Conservation (phyloP, 2,888 invertebrate genomes). For the Andrena trimmerana region DNA sequence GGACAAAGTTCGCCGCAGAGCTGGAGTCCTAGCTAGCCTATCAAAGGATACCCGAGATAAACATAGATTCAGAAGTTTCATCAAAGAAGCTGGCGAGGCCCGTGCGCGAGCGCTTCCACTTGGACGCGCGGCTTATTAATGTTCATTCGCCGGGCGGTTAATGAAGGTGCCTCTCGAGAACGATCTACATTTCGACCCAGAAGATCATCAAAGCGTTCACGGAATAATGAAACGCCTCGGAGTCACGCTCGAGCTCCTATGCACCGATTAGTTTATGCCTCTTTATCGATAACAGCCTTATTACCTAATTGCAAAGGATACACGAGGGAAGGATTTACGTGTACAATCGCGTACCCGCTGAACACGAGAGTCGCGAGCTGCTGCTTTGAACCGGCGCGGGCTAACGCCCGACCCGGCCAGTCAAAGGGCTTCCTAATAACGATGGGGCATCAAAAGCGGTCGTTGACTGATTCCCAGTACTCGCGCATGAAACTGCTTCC, state of each 20-base stretch:
- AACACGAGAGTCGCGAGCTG: background rate
- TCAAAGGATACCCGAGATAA: conserved; percentile 51
- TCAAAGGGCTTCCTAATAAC: conserved; percentile 28
- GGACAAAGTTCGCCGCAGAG: conserved; percentile 12
- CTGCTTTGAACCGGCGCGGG: background rate
- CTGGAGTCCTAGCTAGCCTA: conserved; percentile 36
- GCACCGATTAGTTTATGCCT: conserved; percentile 55
- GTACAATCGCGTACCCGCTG: background rate
- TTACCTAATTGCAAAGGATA: conserved; percentile 30
- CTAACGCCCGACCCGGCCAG: conserved; percentile 1
- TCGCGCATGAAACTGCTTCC: conserved; percentile 18
- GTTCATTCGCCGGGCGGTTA: conserved; percentile 71
- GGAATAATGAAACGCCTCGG: conserved; percentile 52
- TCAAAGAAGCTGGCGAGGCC: conserved; percentile 53
- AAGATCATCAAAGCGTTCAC: conserved; percentile 65
- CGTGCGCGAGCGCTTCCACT: conserved; percentile 23
- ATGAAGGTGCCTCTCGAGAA: conserved; percentile 60
- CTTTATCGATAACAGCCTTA: conserved; percentile 53
- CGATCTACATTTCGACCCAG: conserved; percentile 43
- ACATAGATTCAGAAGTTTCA: conserved; percentile 51
- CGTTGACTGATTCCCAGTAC: conserved; percentile 18
- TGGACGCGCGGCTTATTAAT: conserved; percentile 66
- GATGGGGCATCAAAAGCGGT: conserved; percentile 15
- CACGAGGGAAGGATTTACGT: background rate
- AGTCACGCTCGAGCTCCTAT: conserved; percentile 26